phyloP scores from a whole-genome alignment of 2,113 vertebrate species.

The Epinephelus fuscoguttatus region DNA sequence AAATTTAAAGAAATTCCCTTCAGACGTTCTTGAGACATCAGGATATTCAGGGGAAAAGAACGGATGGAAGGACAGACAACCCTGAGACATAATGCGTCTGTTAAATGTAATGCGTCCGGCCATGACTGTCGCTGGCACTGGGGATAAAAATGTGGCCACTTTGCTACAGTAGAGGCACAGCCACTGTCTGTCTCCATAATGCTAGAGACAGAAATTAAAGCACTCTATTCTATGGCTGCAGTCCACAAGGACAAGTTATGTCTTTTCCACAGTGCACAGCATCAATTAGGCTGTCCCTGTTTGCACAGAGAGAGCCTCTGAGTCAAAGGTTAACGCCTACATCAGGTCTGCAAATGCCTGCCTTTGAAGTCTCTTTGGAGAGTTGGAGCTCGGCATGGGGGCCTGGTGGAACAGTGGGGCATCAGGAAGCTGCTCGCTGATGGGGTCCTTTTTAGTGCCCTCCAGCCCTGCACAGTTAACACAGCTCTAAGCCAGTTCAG shows the following conservation, averaged over 20 bases:
- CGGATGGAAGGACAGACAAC: too few species aligned
- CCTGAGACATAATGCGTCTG: too few species aligned
- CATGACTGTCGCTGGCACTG: too few species aligned
- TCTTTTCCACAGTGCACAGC: slow-evolving; percentile 30
- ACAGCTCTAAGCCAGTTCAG: slow-evolving; percentile 27
- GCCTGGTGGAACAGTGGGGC: slow-evolving; percentile 56
- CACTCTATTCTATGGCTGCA: slow-evolving; percentile 19
- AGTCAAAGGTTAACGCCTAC: slow-evolving; percentile 79
- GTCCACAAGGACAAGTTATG: slow-evolving; percentile 40
- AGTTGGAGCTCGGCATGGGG: slow-evolving; percentile 57
- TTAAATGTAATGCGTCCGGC: too few species aligned
- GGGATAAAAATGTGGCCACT: neutral
- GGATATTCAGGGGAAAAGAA: too few species aligned
- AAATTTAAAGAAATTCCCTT: too few species aligned
- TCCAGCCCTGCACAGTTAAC: slow-evolving; percentile 41
- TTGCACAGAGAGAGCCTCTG: slow-evolving; percentile 53
- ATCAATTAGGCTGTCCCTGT: slow-evolving; percentile 63
- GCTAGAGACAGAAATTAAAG: slow-evolving; percentile 30
- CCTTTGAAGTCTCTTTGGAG: slow-evolving; percentile 80
- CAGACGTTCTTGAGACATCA: too few species aligned
- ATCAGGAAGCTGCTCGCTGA: slow-evolving; percentile 68
- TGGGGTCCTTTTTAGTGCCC: slow-evolving; percentile 54
- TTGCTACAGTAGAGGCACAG: neutral
- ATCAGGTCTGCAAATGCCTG: slow-evolving; percentile 58
- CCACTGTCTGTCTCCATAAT: slow-evolving; percentile 3